phyloP scores from a whole-genome alignment of 1,140 invertebrate species.

The Latrodectus geometricus region DNA sequence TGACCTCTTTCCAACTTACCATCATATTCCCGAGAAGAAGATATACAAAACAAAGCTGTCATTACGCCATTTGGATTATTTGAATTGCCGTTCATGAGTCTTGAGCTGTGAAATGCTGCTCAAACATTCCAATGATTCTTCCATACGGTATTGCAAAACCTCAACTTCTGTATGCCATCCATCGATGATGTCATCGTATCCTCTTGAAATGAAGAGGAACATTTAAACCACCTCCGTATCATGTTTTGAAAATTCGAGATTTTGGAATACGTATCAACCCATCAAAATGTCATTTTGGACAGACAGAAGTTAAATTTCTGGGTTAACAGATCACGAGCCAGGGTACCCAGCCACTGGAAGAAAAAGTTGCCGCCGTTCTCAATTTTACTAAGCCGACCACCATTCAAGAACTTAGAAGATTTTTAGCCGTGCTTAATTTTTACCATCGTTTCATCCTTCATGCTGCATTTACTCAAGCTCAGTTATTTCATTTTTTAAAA shows the following conservation, averaged over 20 bases:
- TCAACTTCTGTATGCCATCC: conserved; percentile 1
- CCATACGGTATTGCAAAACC: not conserved
- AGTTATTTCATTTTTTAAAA: not conserved
- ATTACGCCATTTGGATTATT: conserved; percentile 51
- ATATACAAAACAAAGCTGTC: conserved; percentile 46
- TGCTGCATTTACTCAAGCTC: not conserved
- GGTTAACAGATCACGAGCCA: not conserved
- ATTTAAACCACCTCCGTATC: not conserved
- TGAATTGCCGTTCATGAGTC: not conserved
- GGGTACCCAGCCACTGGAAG: not conserved
- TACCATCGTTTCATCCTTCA: conserved; percentile 2
- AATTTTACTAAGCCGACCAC: not conserved
- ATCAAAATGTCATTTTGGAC: not conserved
- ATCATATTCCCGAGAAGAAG: not conserved
- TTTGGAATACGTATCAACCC: not conserved
- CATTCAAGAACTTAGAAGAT: not conserved
- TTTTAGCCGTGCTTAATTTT: conserved; percentile 12
- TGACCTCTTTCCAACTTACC: not conserved
- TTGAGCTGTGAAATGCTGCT: not conserved
- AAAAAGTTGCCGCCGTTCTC: not conserved
- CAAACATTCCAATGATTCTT: not conserved
- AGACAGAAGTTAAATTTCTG: not conserved
- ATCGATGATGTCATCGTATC: not conserved
- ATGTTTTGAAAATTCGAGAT: not conserved
- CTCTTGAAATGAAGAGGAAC: not conserved